A percentile compares a stretch with the other conserved stretches of the same genome.
Evolutionary conservation across 2,888 invertebrate genomes (phyloP).

Genomic region (Eristalis arbustorum): DNA sequence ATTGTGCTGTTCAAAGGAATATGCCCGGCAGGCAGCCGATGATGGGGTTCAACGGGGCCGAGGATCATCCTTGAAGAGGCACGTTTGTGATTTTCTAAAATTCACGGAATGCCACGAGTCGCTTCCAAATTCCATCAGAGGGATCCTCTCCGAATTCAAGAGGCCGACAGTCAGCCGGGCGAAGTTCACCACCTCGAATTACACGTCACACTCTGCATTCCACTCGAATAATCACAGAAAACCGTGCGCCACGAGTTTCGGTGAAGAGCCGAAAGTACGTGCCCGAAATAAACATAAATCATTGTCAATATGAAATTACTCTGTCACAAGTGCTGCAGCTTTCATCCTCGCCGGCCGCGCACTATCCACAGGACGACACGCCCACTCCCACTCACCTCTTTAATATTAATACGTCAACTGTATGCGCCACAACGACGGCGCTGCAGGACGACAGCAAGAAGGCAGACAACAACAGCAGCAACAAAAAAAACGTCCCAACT

Average conservation of each 20-base stretch:
- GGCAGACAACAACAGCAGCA: too few relatives aligned
- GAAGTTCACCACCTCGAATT: too few relatives aligned
- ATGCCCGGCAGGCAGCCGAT: not conserved
- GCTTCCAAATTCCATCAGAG: too few relatives aligned
- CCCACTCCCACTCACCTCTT: not conserved
- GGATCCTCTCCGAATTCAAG: too few relatives aligned
- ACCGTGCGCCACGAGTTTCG: not conserved
- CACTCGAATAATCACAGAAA: too few relatives aligned
- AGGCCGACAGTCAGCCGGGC: too few relatives aligned
- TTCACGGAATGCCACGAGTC: too few relatives aligned
- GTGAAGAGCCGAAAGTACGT: not conserved
- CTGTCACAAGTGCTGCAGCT: conserved; percentile 32
- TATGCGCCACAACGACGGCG: not conserved
- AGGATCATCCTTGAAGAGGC: too few relatives aligned
- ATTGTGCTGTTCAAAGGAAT: not conserved
- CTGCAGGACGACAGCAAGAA: not conserved
- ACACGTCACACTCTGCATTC: too few relatives aligned
- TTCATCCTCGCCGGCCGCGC: conserved; percentile 14
- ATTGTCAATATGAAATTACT: conserved; percentile 40
- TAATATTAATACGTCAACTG: conserved; percentile 34
- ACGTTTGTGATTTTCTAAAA: too few relatives aligned
- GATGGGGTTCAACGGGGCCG: too few relatives aligned
- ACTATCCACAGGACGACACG: conserved; percentile 27
- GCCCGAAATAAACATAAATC: conserved; percentile 46
- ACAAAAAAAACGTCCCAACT: conserved; percentile 1